Evolutionary conservation across 2,797 vertebrate species (phyloP), one percentile per base, ranked within the genome.

Genomic region (Gymnothorax reevesii): DNA sequence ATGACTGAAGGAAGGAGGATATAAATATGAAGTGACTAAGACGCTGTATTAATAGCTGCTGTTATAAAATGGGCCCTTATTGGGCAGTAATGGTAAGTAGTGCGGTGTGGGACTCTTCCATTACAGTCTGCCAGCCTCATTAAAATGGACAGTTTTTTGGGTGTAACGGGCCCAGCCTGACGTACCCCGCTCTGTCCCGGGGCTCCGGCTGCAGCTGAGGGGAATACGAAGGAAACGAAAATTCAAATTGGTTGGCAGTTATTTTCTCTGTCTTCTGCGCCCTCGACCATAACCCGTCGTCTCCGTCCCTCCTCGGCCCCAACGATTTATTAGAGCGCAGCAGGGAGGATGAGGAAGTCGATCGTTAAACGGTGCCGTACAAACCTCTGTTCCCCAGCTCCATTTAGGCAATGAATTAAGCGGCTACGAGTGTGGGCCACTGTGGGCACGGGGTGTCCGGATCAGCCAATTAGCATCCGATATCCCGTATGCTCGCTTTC

Each of bases 171-270:
- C 15, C 20, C 25, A 27, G 27, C 33, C 33, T 73, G n/a, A 73
- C 69, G 4, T 27, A 9, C 33, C 52, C 22, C 6, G 4, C 25
- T 20, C 7, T n/a, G 49, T 20, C 49, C 49, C 4, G 49, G 12
- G 57, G 80, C 54, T 17, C 10, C 2, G 55, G 1, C 22, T n/a
- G 5, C 71, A 17, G 0, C 42, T 64, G 83, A 25, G 13, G 42
- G 10, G 5, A 7, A 84, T 10, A 57, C 17, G 8, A 7, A 49
- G 57, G 82, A 87, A 90, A 73, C 69, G 83, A 87, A 88, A 83
- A 82, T 90, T 92, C 87, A 88, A 88, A 90, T 84, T 66, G 83
- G 88, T 49, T 62, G 88, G 89, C 88, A 90, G 87, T 89, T 88
- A 91, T 92, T 91, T 90, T 89, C 83, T 77, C 22, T 13, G n/a